Conservation (phyloP, 2,888 invertebrate genomes). For the Morinoia aosen region DNA sequence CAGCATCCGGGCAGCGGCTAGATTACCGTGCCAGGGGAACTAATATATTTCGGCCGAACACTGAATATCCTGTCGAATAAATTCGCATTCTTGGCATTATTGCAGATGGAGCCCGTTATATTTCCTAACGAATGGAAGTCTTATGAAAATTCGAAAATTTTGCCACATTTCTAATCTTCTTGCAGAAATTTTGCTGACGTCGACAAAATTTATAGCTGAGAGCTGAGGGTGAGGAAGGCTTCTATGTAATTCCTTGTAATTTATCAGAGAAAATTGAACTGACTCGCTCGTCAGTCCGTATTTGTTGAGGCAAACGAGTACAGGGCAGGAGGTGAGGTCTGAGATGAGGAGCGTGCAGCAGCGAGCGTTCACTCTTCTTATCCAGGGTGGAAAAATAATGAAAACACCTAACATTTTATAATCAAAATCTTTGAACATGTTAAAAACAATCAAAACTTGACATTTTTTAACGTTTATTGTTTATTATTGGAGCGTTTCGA, state of each 20-base stretch:
- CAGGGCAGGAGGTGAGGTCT: not conserved
- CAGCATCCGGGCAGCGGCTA: not conserved
- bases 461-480: no score
- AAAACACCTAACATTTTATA: no score
- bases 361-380: not conserved
- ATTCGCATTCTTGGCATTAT: not conserved
- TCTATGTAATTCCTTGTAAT: not conserved
- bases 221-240: not conserved
- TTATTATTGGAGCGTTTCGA: no score
- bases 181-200: conserved; percentile 39
- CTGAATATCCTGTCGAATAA: conserved; percentile 17
- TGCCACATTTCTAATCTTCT: conserved; percentile 20
- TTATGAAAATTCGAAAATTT: not conserved
- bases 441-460: no score
- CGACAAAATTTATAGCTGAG: not conserved
- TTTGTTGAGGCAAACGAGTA: not conserved
- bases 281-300: not conserved
- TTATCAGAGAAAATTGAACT: not conserved
- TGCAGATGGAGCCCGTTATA: conserved; percentile 3
- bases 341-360: not conserved
- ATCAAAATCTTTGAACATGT: no score
- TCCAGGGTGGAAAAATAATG: not conserved
- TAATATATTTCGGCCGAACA: conserved; percentile 3
- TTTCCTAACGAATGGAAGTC: conserved; percentile 12
- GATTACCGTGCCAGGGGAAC: not conserved